These are phyloP conservation scores for Brachionus koreanus DNA, from an alignment of 1,140 invertebrate species.

Conservation along the genomic window DNA sequence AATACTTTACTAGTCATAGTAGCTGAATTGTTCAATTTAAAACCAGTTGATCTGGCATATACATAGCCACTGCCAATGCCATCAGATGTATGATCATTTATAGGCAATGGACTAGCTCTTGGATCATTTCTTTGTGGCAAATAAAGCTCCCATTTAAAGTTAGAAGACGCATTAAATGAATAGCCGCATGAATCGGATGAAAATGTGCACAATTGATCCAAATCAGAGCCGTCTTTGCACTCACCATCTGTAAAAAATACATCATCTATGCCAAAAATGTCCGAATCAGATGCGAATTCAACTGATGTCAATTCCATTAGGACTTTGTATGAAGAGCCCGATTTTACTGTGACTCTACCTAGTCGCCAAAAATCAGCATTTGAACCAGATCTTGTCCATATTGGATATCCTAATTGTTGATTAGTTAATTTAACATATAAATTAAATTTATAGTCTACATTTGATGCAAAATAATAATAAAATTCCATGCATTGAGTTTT, in stretches of 20 bases:
- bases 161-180: neutral
- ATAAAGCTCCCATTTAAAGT: constrained; percentile 19
- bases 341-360: constrained; percentile 48
- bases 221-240: constrained; percentile 11
- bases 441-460: constrained; percentile 24
- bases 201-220: constrained; percentile 39
- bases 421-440: constrained; percentile 15
- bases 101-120: constrained; percentile 1
- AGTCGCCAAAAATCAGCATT: constrained; percentile 53
- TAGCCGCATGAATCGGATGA: constrained; percentile 16
- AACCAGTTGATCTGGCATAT: neutral
- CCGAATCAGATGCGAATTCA: neutral
- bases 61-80: constrained; percentile 2
- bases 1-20: neutral
- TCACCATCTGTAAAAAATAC: constrained; percentile 32
- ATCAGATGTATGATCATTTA: constrained; percentile 41
- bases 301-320: constrained; percentile 14
- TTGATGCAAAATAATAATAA: constrained; percentile 31
- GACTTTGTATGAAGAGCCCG: neutral
- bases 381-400: constrained; percentile 51
- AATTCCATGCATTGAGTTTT: constrained; percentile 30
- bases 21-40: constrained; percentile 30
- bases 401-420: neutral
- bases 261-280: constrained; percentile 36
- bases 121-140: neutral